Conservation (phyloP, 64 coral and sea anemone species). For the Acropora yongei region DNA sequence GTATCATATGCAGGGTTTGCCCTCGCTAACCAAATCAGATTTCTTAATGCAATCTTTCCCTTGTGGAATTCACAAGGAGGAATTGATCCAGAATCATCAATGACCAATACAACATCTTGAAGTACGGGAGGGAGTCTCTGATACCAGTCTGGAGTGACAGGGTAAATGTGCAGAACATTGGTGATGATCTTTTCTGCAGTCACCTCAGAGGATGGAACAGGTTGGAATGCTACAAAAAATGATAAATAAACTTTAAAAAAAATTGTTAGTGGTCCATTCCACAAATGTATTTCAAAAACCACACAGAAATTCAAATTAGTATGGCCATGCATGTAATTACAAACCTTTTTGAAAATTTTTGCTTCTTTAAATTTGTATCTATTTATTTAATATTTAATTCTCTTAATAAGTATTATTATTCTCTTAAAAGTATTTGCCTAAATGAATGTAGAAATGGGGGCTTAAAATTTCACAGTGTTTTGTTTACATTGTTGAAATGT, state of each 20-base stretch:
- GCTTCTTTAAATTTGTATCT: no score
- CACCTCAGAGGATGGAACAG: neutral
- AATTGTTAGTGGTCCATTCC: neutral
- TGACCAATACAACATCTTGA: slow-evolving; percentile 21
- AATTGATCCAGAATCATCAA: slow-evolving; percentile 16
- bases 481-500: no score
- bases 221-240: slow-evolving; percentile 7
- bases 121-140: neutral
- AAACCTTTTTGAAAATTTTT: no score
- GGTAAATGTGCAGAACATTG: slow-evolving; percentile 2
- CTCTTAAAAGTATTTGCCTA: no score
- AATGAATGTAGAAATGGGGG: no score
- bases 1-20: neutral
- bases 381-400: no score
- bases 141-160: no score
- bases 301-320: no score
- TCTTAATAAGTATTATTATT: no score
- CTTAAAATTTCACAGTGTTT: no score
- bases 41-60: neutral
- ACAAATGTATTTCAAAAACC: neutral
- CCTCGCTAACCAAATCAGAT: neutral
- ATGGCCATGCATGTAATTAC: no score
- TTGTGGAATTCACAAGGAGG: slow-evolving; percentile 16
- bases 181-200: slow-evolving; percentile 20
- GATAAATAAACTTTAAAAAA: neutral